Conservation (phyloP, 2,888 invertebrate genomes). For the Xylocampa areola region DNA sequence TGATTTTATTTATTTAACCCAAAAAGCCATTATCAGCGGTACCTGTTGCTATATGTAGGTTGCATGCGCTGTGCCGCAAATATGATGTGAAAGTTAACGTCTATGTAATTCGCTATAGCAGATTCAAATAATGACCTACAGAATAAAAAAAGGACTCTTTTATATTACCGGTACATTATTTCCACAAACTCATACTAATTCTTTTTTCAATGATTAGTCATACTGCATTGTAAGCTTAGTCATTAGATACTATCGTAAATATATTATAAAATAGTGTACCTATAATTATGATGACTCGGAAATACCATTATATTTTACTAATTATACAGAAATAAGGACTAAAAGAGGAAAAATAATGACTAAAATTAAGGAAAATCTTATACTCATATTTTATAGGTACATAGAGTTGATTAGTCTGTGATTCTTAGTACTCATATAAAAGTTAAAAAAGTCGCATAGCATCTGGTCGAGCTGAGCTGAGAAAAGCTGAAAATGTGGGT, state of each 20-base stretch:
- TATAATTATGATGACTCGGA: no score
- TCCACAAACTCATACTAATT: conserved; percentile 7
- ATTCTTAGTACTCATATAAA: neutral
- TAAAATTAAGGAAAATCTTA: conserved; percentile 13
- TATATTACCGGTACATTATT: neutral
- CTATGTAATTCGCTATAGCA: conserved; percentile 33
- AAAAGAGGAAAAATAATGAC: no score
- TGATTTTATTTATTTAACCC: conserved; percentile 20
- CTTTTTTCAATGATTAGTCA: neutral
- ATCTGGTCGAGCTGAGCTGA: conserved; percentile 12
- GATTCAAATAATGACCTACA: conserved; percentile 15
- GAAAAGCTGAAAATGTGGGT: conserved; percentile 6
- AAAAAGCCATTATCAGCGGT: conserved; percentile 26
- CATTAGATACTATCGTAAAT: neutral
- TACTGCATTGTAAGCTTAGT: neutral
- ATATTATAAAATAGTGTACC: neutral
- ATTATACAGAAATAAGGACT: no score
- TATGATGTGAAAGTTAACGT: conserved; percentile 25
- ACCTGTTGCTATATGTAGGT: conserved; percentile 39
- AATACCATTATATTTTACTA: no score
- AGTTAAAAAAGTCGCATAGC: conserved; percentile 33
- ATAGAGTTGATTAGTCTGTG: conserved; percentile 4
- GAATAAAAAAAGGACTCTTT: conserved; percentile 2
- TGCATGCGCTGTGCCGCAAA: conserved; percentile 31
- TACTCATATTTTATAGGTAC: neutral